Percentiles rank a stretch among this genome's conserved stretches.
Evolutionary conservation across 1,140 invertebrate species (phyloP).

Genomic region (Arctopsyche grandis): DNA sequence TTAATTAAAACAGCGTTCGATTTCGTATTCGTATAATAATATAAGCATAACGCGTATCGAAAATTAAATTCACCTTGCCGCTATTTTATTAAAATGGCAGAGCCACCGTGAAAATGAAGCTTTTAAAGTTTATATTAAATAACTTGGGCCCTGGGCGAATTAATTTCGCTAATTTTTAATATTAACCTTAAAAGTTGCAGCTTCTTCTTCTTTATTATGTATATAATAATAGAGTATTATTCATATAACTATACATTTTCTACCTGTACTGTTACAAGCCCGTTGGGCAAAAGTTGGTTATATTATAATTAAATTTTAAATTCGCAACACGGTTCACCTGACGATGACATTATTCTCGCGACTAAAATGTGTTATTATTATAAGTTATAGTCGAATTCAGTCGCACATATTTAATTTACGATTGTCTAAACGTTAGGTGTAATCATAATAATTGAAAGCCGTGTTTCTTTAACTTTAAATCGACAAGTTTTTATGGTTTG

Average conservation of each 20-base stretch:
- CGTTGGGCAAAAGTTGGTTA: background rate
- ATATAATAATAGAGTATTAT: too few relatives aligned
- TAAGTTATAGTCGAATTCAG: constrained; percentile 8
- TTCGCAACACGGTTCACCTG: constrained; percentile 14
- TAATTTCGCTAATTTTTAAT: constrained; percentile 19
- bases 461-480: constrained; percentile 1
- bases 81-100: constrained; percentile 4
- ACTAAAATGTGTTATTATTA: background rate
- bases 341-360: constrained; percentile 9
- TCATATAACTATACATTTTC: too few relatives aligned
- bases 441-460: too few relatives aligned
- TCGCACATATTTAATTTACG: background rate
- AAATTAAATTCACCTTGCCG: background rate
- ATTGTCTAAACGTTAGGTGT: too few relatives aligned
- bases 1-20: too few relatives aligned
- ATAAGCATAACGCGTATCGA: background rate
- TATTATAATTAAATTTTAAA: constrained; percentile 26
- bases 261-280: background rate
- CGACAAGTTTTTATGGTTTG: background rate
- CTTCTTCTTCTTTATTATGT: constrained; percentile 9
- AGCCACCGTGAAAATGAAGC: background rate
- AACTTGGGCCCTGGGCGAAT: background rate
- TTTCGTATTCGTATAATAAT: too few relatives aligned
- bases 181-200: background rate
- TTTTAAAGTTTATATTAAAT: background rate